Conservation (phyloP, 2,113 vertebrate genomes). For the Proteles cristata region DNA sequence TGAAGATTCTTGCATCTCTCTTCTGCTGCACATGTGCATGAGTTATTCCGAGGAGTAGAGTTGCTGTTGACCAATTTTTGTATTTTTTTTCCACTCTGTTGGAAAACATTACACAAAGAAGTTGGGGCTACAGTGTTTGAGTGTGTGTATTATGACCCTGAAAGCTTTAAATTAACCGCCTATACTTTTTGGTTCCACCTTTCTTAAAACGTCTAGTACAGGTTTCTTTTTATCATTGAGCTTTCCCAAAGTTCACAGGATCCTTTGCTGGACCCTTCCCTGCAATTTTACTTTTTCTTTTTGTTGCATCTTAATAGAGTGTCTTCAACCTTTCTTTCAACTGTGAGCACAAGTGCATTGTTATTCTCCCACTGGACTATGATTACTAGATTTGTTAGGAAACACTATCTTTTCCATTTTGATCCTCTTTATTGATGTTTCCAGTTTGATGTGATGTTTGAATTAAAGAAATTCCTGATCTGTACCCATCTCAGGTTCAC, state of each 20-base stretch:
- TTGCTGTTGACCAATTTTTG: constrained; percentile 5
- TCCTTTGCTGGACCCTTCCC: constrained; percentile 37
- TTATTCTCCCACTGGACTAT: constrained; percentile 19
- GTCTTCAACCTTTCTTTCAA: constrained; percentile 49
- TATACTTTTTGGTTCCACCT: constrained; percentile 57
- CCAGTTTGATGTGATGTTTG: constrained; percentile 49
- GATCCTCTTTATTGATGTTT: constrained; percentile 29
- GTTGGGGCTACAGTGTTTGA: background rate
- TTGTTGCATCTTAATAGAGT: constrained; percentile 61
- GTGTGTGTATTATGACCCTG: background rate
- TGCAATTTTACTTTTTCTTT: constrained; percentile 56
- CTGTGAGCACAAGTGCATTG: background rate
- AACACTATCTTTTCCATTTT: background rate
- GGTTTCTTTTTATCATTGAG: constrained; percentile 33
- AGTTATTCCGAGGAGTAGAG: background rate
- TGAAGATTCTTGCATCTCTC: background rate
- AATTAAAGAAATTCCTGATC: constrained; percentile 58
- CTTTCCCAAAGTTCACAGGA: constrained; percentile 55
- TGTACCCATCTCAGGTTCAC: constrained; percentile 28
- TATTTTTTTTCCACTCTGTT: background rate
- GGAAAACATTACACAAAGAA: constrained; percentile 27
- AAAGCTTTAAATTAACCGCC: constrained; percentile 53
- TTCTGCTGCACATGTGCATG: background rate
- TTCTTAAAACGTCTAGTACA: constrained; percentile 47
- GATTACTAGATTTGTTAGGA: constrained; percentile 63